Evolutionary conservation across 1,140 invertebrate species (phyloP), one percentile per base, ranked within the genome.

Genomic region (Babylonia areolata): DNA sequence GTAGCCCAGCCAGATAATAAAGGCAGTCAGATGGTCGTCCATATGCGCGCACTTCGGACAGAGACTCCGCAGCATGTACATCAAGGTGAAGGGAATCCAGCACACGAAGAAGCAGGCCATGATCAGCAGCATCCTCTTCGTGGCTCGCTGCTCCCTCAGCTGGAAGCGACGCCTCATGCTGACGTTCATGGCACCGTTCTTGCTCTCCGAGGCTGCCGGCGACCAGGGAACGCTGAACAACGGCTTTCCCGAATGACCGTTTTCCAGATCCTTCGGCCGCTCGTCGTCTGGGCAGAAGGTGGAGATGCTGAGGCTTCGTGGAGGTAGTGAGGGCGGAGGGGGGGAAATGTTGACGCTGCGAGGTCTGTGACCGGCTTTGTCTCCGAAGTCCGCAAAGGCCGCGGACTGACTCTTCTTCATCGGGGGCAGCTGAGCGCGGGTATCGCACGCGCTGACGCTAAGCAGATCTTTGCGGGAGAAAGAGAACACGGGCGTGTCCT

Each of bases 61-160:
- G 39, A 93, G 90, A 81, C 92, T 92, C 84, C 93, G 85, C 12
- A 91, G 90, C n/a, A 92, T 87, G 81, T 93, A 93, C 93, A 99
- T 95, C 9, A 98, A 97, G 95, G 99, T 99, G 94, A 99, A 99
- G 0, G 99, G 99, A 90, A 99, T 95, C 99, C 99, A 99, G 91
- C 98, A 99, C 46, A 98, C 96, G 91, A 99, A 99, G 94, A 99
- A 99, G 90, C 98, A 98, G 81, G 98, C 98, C 97, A 99, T 99
- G 88, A 99, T 99, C 81, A 99, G 96, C 64, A 98, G 98, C 89
- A 99, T 95, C 86, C 99, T 98, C n/a, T 99, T 95, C 0, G 99
- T 99, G 0, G 99, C 99, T 81, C 99, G 95, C 92, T 99, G 98
- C 95, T 99, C 99, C 92, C 99, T 98, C 64, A 91, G 85, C 85